phyloP scores from a whole-genome alignment of 2,888 invertebrate genomes.

The Scaptomyza flava region DNA sequence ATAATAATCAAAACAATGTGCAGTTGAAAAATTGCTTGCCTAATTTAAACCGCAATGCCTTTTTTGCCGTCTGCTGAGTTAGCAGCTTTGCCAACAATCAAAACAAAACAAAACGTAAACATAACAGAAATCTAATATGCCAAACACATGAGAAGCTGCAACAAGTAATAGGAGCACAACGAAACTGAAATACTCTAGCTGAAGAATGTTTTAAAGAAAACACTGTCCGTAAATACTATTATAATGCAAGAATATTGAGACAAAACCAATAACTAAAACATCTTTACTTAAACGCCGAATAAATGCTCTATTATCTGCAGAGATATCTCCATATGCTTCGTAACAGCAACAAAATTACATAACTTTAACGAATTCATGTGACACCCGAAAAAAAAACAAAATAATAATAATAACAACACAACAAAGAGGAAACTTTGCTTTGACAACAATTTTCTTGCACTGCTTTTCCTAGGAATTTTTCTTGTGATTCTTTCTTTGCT shows the following conservation, averaged over 20 bases:
- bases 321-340: background rate
- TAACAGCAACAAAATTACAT: constrained; percentile 8
- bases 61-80: constrained; percentile 26
- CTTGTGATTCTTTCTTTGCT: constrained; percentile 34
- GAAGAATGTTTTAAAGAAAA: background rate
- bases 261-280: background rate
- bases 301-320: background rate
- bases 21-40: constrained; percentile 18
- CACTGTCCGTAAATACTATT: no score
- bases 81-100: constrained; percentile 7
- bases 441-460: constrained; percentile 44
- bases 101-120: constrained; percentile 51
- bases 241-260: background rate
- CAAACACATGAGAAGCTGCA: constrained; percentile 5
- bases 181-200: constrained; percentile 28
- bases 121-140: constrained; percentile 51
- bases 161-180: constrained; percentile 1
- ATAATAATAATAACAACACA: constrained; percentile 18
- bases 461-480: constrained; percentile 47
- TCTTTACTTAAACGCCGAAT: background rate
- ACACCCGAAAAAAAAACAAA: constrained; percentile 25
- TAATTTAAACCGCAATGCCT: constrained; percentile 1
- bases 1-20: constrained; percentile 36
- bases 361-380: constrained; percentile 23
- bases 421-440: constrained; percentile 24